Base-by-base conservation (phyloP, 2,113 vertebrate species). In the Xiphophorus couchianus region DNA sequence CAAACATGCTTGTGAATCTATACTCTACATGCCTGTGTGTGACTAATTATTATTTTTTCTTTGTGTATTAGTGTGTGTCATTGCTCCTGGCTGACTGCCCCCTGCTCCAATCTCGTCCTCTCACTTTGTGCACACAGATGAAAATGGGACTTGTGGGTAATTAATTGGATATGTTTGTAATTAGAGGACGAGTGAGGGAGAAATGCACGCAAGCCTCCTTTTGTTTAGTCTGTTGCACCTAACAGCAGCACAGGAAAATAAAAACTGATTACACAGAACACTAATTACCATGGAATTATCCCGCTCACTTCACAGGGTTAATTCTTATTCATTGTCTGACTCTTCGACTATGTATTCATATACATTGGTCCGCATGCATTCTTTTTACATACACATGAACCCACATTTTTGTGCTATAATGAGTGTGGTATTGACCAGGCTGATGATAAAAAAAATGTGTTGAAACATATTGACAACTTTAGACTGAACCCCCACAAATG, bases 81-180 rank as follows among this genome's bases (percentile, higher is more conserved):
- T 69, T 31, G 82, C 81, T 85, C 76, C 72, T 73, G 82, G 76
- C 78, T 64, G 69, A 81, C 78, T 89, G 76, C 78, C 84, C 73
- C 72, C 83, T 77, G 86, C 86, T 88, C 86, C 73, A 79, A 69
- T 86, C 81, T 66, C 73, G 68, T 37, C 66, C 83, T 73, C 81
- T 81, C 71, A 70, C 69, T 13, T 69, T 14, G 69, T 68, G 83
- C 84, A 70, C 84, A 51, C 86, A 71, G 86, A 91, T 88, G 86
- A 91, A 92, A 91, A 89, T 78, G 44, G 82, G 87, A 90, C 87
- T 90, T 80, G 91, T 82, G 83, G 87, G 92, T 93, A 92, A 94
- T 94, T 94, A 94, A 94, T 93, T 92, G 89, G 89, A 93, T 93
- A 91, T 93, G 94, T 94, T 93, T 92, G 92, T 94, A 94, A 94